Evolutionary conservation across 2,888 invertebrate species (phyloP).

Genomic region (Spodoptera littoralis): DNA sequence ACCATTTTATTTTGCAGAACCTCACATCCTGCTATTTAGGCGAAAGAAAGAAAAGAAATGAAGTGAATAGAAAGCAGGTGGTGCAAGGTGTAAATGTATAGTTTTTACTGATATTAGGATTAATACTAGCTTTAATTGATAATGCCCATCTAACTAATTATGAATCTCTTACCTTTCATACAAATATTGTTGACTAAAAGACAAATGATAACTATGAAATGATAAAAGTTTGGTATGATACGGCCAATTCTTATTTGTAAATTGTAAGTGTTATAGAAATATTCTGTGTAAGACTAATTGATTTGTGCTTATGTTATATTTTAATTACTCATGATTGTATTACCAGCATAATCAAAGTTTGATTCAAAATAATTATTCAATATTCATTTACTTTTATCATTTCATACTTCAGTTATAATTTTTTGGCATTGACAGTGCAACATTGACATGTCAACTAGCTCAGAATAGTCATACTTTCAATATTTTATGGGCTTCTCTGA

Average conservation of each 20-base stretch:
- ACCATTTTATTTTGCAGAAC: constrained; percentile 89
- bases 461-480: constrained; percentile 35
- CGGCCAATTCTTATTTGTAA: background rate
- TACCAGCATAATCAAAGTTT: too few relatives aligned
- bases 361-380: background rate
- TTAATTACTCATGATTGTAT: too few relatives aligned
- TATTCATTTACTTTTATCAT: constrained; percentile 1
- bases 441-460: constrained; percentile 41
- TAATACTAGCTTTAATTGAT: constrained; percentile 65
- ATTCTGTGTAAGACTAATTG: background rate
- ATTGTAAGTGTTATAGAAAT: background rate
- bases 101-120: constrained; percentile 64
- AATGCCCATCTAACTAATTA: constrained; percentile 64
- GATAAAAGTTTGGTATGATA: background rate
- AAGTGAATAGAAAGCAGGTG: constrained; percentile 61
- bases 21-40: constrained; percentile 96
- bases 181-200: constrained; percentile 13
- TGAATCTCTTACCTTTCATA: constrained; percentile 40
- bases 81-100: constrained; percentile 70
- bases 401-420: constrained; percentile 7
- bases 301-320: background rate
- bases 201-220: constrained; percentile 6
- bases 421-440: constrained; percentile 16
- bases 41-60: constrained; percentile 89
- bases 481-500: constrained; percentile 64